Evolutionary conservation across 2,113 vertebrate genomes (phyloP), one percentile per base, ranked within the genome.

Genomic region (Dipodomys spectabilis): DNA sequence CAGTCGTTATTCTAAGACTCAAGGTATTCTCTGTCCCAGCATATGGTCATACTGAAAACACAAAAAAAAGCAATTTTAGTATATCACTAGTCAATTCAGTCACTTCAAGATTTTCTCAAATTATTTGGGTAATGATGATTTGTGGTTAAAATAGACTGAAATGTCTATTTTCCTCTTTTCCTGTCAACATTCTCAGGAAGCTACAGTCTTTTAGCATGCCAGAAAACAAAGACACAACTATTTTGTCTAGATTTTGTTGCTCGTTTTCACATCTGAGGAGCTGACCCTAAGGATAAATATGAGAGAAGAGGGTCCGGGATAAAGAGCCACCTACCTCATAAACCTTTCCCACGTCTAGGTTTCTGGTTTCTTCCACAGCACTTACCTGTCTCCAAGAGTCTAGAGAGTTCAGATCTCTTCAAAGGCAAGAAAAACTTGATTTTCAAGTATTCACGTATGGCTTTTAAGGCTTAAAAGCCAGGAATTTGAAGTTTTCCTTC

Each of bases 381-480:
- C 67, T 82, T 77, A n/a, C 20, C 28, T 49, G 19, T 32, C 71
- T 75, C 75, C 79, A 77, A 64, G 32, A 80, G 22, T 13, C n/a
- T 16, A 75, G 28, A 86, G n/a, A 83, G 27, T 91, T 89, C 73
- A 95, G 93, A 94, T 88, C 86, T 88, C 71, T 69, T 93, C 49
- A 87, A 93, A 91, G 73, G 7, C 94, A 94, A 84, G 96, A 89
- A 95, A 94, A 96, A 92, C 91, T 86, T 53, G 95, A 86, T 95
- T 64, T 95, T 89, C 91, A 67, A 78, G 91, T 91, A 84, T 78
- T 90, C 57, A 65, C 45, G 6, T 32, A 9, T 75, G 20, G 3
- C 11, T 71, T 90, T 82, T 35, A 22, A 77, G 78, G 39, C 30
- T 67, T 71, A 53, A 45, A 88, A 92, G 77, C 25, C 35, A 91